Evolutionary conservation across 2,113 vertebrate genomes (phyloP).

Genomic region (Maccullochella peelii): DNA sequence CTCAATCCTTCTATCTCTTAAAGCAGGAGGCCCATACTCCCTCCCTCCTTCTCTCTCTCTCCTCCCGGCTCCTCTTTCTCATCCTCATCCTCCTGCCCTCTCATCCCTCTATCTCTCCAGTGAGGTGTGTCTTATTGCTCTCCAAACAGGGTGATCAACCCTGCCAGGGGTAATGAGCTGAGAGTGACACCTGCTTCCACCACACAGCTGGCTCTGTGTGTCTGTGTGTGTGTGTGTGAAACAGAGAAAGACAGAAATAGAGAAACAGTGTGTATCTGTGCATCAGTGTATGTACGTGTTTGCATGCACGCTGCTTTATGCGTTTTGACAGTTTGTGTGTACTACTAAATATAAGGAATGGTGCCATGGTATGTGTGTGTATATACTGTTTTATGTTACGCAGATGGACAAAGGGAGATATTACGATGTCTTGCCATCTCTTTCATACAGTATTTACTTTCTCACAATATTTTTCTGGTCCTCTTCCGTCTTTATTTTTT

Average conservation of each 20-base stretch:
- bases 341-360: neutral
- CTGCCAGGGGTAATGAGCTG: constrained; percentile 80
- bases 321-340: constrained; percentile 27
- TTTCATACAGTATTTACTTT: neutral
- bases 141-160: constrained; percentile 79
- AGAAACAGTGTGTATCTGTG: constrained; percentile 20
- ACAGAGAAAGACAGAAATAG: constrained; percentile 17
- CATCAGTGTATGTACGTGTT: neutral
- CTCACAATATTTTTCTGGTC: neutral
- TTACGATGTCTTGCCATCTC: no score
- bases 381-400: neutral
- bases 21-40: neutral
- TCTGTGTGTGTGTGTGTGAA: constrained; percentile 46
- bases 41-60: neutral
- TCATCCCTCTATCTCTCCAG: constrained; percentile 54
- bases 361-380: neutral
- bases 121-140: constrained; percentile 76
- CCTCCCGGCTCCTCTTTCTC: neutral
- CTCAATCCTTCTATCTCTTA: constrained; percentile 28
- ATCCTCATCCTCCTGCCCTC: constrained; percentile 1
- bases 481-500: neutral
- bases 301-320: constrained; percentile 1
- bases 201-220: constrained; percentile 68
- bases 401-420: neutral
- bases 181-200: constrained; percentile 83